Evolutionary conservation across 1,140 invertebrate genomes (phyloP), one percentile per base, ranked within the genome.

Genomic region (Zaprionus kolodkinae): DNA sequence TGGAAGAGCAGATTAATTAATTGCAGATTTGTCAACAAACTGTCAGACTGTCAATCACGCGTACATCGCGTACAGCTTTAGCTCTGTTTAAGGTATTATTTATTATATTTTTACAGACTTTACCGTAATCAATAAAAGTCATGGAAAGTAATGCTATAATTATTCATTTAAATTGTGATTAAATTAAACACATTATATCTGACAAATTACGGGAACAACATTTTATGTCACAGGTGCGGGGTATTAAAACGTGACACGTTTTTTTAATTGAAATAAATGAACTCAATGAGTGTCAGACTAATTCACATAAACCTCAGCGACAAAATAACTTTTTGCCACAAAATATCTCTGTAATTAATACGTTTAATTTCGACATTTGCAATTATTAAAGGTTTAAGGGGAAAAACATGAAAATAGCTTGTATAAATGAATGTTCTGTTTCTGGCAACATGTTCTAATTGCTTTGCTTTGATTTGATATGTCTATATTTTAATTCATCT

Each of bases 1-100:
- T 54, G 45, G 6, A 38, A 54, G 7, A 15, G 3, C 40, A 59
- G 55, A 35, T 72, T 59, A 60, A 67, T 72, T 59, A 66, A 59
- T 25, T 12, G 7, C 21, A 40, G 40, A 52, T 25, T 64, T 67
- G 40, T 72, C 55, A 60, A 54, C 35, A 67, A 17, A 43, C 55
- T 72, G 55, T 27, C 40, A 52, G 48, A 21, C 38, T 71, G 61
- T 25, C 40, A 59, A 66, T 57, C 52, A 57, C 21, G 3, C n/a
- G 27, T 21, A 10, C 9, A 33, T 25, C 45, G 2, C 15, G 25
- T 27, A 15, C 6, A 6, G 15, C 15, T 33, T 25, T 1, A 57
- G n/a, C 35, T 64, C n/a, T 21, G 45, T 9, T 48, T 48, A 7
- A 40, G 7, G 13, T 6, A n/a, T 48, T 15, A 48, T 48, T 48